Conservation (phyloP, 1,140 invertebrate species). For the Glossosoma conforme region DNA sequence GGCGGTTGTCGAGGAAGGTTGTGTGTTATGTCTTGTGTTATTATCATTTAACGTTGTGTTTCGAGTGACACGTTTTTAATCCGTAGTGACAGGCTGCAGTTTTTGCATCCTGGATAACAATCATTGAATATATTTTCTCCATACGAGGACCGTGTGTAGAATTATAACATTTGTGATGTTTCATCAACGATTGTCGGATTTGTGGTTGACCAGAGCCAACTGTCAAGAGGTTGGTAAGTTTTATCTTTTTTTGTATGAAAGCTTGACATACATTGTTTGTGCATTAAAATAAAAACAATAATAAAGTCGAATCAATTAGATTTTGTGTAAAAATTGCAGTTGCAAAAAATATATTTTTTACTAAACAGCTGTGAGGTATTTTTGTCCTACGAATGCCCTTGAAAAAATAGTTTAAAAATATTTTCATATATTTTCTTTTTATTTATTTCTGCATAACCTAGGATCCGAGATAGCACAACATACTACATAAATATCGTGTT, state of each 20-base stretch:
- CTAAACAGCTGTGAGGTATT: not conserved
- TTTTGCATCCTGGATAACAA: too few species aligned
- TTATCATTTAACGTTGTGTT: too few species aligned
- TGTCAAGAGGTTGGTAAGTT: constrained; percentile 62
- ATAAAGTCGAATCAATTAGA: not conserved
- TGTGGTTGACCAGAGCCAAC: constrained; percentile 47
- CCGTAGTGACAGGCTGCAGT: too few species aligned
- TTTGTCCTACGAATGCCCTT: constrained; percentile 27
- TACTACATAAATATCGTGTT: not conserved
- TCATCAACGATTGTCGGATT: constrained; percentile 19
- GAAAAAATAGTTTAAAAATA: constrained; percentile 9
- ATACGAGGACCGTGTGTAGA: too few species aligned
- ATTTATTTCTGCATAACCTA: not conserved
- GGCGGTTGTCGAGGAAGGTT: too few species aligned
- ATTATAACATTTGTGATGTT: constrained; percentile 19
- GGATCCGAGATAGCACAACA: not conserved
- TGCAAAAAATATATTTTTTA: not conserved
- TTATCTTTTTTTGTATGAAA: too few species aligned
- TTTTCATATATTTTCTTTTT: constrained; percentile 7
- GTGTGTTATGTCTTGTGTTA: too few species aligned
- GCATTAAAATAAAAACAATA: constrained; percentile 3
- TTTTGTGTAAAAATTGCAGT: not conserved
- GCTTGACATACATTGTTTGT: constrained; percentile 19
- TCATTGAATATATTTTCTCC: too few species aligned
- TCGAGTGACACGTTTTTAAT: too few species aligned